These are phyloP conservation scores for Microcebus tavaratra DNA, from an alignment of 2,113 vertebrate species.

Conservation along the genomic window DNA sequence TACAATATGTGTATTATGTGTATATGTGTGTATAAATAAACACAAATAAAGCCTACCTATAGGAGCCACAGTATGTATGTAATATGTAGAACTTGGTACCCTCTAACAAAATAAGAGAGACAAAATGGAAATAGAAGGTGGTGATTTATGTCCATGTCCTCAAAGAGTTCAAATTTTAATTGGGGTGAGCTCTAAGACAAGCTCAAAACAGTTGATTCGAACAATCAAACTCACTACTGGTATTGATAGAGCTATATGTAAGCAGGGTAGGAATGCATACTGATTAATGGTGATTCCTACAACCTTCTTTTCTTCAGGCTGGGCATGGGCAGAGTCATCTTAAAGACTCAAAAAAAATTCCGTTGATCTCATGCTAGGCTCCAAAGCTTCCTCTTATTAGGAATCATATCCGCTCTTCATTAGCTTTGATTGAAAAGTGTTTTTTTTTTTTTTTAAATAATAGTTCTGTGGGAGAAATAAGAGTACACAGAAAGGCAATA, in stretches of 20 bases:
- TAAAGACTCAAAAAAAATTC: background rate
- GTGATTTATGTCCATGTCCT: background rate
- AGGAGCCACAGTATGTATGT: background rate
- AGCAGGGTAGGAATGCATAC: background rate
- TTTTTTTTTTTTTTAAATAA: slow-evolving; percentile 11
- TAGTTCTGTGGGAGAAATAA: background rate
- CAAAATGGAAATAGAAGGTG: background rate
- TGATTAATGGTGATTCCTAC: background rate
- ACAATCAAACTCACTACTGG: background rate
- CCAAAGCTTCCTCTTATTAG: background rate
- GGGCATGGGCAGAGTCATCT: background rate
- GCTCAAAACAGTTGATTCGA: background rate
- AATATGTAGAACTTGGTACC: background rate
- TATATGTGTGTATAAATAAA: background rate
- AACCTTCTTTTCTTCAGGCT: background rate
- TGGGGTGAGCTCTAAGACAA: background rate
- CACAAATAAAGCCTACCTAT: background rate
- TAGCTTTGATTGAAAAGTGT: background rate
- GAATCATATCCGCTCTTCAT: background rate
- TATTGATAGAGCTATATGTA: background rate
- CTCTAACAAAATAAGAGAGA: background rate
- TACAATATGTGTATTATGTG: too few species aligned
- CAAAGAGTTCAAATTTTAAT: slow-evolving; percentile 18
- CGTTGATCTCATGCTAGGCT: background rate
- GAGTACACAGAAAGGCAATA: background rate